Evolutionary conservation across 2,797 vertebrate genomes (phyloP), one percentile per base, ranked within the genome.

Genomic region (Podarcis lilfordi): DNA sequence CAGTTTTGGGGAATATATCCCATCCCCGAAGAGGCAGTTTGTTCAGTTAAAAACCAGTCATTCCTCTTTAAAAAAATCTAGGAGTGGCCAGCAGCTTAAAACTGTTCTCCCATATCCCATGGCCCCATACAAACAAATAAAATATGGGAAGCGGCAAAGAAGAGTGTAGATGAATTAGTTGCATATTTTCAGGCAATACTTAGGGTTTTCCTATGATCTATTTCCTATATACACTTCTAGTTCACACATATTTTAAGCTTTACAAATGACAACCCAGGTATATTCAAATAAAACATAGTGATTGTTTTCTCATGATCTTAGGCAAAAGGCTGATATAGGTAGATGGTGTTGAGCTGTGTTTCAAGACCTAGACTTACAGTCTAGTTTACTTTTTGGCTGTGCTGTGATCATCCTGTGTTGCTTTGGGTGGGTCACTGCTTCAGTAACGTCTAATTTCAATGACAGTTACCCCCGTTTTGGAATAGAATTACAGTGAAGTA

Each of bases 1-100:
- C 82, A 88, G 43, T 84, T 68, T 76, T 82, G 35, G 84, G 78
- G 64, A 77, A 85, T 85, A 77, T 85, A 76, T 85, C 81, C n/a
- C 76, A 40, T 80, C 79, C 27, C 8, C 40, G 19, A 37, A 85
- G 45, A 3, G 23, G 83, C 21, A 68, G 25, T 40, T 64, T 10
- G 40, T 82, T 91, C 13, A 2, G 79, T 45, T 66, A 17, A 21
- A 2, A 43, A 9, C 80, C 89, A 59, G 8, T 66, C 64, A 17
- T 75, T 45, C 72, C 9, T 82, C 0, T 0, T 76, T 90, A 0
- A 35, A 89, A 35, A 89, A 17, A 69, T 3, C 37, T 25, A 0
- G 81, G 66, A 81, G 29, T 40, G 45, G 59, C 84, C 75, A 68
- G 32, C 40, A 35, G 64, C 40, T 85, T 85, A 0, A 29, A 76